Conservation (phyloP, 2,888 invertebrate species). For the Plemyria rubiginata region DNA sequence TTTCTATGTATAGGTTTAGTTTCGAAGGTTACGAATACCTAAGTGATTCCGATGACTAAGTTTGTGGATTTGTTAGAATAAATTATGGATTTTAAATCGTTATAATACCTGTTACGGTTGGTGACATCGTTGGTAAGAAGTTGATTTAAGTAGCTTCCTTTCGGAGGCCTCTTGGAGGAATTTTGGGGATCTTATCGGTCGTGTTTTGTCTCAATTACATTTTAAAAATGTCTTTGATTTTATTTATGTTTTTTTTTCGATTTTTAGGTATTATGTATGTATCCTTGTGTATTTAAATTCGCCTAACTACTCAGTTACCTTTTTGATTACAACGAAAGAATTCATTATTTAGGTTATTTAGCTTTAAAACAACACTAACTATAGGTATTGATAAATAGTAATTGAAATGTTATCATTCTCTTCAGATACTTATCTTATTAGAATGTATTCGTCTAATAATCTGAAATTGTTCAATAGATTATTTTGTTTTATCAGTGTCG, state of each 20-base stretch:
- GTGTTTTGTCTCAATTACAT: conserved; percentile 4
- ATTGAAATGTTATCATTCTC: conserved; percentile 26
- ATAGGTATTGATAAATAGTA: conserved; percentile 19
- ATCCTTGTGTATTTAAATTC: neutral
- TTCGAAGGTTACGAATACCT: conserved; percentile 19
- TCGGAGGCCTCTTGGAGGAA: too few species aligned
- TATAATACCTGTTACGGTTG: conserved; percentile 26
- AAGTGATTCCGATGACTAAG: conserved; percentile 24
- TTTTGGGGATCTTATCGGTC: conserved; percentile 10
- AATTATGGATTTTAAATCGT: conserved; percentile 28
- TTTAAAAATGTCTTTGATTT: neutral
- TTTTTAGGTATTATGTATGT: neutral
- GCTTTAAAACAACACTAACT: too few species aligned
- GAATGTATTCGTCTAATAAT: neutral
- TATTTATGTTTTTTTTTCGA: neutral
- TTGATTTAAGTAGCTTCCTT: conserved; percentile 22
- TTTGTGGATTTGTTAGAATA: conserved; percentile 31
- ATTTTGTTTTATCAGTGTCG: conserved; percentile 5
- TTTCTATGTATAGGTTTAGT: conserved; percentile 12
- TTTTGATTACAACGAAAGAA: conserved; percentile 1
- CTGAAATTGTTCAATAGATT: conserved; percentile 1
- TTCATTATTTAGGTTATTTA: too few species aligned
- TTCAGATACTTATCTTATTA: conserved; percentile 15
- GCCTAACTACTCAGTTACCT: conserved; percentile 17
- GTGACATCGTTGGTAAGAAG: conserved; percentile 30